These are phyloP conservation scores for Leptinotarsa juncta DNA, from an alignment of 2,888 invertebrate genomes.

Conservation along the genomic window DNA sequence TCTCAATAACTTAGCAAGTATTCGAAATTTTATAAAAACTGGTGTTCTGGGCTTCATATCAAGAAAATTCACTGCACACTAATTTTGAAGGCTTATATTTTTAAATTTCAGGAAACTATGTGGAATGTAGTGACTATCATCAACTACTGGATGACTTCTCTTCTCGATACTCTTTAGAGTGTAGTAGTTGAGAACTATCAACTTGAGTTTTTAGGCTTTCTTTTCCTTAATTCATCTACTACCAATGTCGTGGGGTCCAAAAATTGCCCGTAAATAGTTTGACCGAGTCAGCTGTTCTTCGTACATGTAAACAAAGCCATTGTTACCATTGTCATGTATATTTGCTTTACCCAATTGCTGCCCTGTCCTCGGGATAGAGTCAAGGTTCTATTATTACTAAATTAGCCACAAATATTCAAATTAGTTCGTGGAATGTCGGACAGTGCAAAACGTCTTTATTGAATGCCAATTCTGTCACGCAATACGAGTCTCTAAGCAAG, in stretches of 20 bases:
- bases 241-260: not conserved
- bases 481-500: not conserved
- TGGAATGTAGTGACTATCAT: too few relatives aligned
- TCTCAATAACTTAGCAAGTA: too few relatives aligned
- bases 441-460: slow-evolving; percentile 18
- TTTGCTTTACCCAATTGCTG: slow-evolving; percentile 12
- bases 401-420: slow-evolving; percentile 23
- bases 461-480: slow-evolving; percentile 2
- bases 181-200: too few relatives aligned
- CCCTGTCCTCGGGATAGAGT: slow-evolving; percentile 9
- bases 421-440: slow-evolving; percentile 22
- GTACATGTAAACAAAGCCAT: slow-evolving; percentile 13
- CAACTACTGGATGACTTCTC: too few relatives aligned
- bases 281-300: slow-evolving; percentile 19
- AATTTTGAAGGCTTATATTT: too few relatives aligned
- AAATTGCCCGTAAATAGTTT: slow-evolving; percentile 6
- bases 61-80: too few relatives aligned
- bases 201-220: not conserved
- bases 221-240: not conserved
- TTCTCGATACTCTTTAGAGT: too few relatives aligned
- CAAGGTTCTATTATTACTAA: slow-evolving; percentile 20
- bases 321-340: slow-evolving; percentile 27
- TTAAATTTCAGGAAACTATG: too few relatives aligned
- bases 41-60: too few relatives aligned
- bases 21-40: too few relatives aligned